phyloP scores from a whole-genome alignment of 1,140 invertebrate genomes.

The Chymomyza costata region DNA sequence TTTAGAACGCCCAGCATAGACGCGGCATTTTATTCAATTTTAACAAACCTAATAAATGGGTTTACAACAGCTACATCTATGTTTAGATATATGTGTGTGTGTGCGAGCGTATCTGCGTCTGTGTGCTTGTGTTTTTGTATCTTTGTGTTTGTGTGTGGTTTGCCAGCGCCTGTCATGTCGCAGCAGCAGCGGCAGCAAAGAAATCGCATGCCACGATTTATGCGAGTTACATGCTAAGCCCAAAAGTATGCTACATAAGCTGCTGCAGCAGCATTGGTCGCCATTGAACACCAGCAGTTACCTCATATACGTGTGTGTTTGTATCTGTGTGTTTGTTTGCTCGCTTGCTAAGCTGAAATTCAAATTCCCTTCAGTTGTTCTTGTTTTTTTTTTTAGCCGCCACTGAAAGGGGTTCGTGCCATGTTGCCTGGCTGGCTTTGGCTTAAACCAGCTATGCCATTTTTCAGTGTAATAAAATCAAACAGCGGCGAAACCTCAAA shows the following conservation, averaged over 20 bases:
- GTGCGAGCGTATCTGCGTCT: constrained; percentile 12
- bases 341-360: constrained; percentile 58
- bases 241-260: constrained; percentile 69
- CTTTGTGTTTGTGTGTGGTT: neutral
- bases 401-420: constrained; percentile 42
- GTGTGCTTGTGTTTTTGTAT: constrained; percentile 1
- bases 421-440: neutral
- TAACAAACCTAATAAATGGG: constrained; percentile 64
- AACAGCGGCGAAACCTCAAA: constrained; percentile 55
- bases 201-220: constrained; percentile 50
- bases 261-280: constrained; percentile 34
- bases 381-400: constrained; percentile 39
- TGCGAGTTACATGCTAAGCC: constrained; percentile 66
- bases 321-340: neutral
- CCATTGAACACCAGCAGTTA: constrained; percentile 15
- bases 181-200: constrained; percentile 13
- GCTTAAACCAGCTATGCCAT: constrained; percentile 70
- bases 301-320: constrained; percentile 53
- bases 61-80: constrained; percentile 20
- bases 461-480: constrained; percentile 75
- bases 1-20: neutral
- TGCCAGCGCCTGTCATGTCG: constrained; percentile 44
- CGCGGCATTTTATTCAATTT: constrained; percentile 63
- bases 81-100: constrained; percentile 3
- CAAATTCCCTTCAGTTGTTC: constrained; percentile 31